Percentiles rank a stretch among this genome's conserved stretches.
phyloP scores from a whole-genome alignment of 2,113 vertebrate species.

The Corapipo altera region DNA sequence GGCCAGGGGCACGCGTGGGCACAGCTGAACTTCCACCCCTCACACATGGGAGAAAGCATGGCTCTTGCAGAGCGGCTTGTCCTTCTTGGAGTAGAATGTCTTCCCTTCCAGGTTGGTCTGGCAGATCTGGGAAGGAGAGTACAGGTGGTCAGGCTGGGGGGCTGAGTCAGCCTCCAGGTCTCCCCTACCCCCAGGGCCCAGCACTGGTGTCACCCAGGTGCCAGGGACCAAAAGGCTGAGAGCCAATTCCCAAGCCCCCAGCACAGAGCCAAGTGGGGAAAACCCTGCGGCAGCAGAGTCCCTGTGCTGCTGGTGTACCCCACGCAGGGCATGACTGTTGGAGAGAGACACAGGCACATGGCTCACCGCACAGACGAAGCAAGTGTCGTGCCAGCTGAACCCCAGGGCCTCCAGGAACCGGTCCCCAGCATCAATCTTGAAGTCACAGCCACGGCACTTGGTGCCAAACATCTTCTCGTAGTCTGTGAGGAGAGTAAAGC shows the following conservation, averaged over 20 bases:
- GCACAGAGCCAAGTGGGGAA: neutral
- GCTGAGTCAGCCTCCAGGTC: neutral
- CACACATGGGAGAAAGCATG: conserved; percentile 96
- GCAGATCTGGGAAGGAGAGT: conserved; percentile 84
- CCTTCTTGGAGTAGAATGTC: conserved; percentile 99
- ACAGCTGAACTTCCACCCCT: conserved; percentile 37
- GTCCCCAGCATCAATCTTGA: conserved; percentile 98
- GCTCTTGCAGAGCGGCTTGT: conserved; percentile 98
- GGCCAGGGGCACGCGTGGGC: neutral
- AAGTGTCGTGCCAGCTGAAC: conserved; percentile 99
- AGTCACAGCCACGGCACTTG: conserved; percentile 98
- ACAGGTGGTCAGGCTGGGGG: neutral
- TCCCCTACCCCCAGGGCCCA: neutral
- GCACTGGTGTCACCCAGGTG: neutral
- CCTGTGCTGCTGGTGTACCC: neutral
- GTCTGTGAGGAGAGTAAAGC: conserved; percentile 70
- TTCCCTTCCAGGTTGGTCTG: conserved; percentile 99
- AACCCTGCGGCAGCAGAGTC: neutral
- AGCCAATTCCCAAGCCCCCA: neutral
- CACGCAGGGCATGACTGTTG: rapidly evolving
- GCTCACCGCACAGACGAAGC: conserved; percentile 98
- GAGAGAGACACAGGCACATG: neutral
- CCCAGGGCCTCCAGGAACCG: conserved; percentile 97
- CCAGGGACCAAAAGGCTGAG: neutral
- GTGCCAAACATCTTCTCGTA: conserved; percentile 99